Evolutionary conservation across 2,797 vertebrate species (phyloP).

Genomic region (Gallinago stenura): DNA sequence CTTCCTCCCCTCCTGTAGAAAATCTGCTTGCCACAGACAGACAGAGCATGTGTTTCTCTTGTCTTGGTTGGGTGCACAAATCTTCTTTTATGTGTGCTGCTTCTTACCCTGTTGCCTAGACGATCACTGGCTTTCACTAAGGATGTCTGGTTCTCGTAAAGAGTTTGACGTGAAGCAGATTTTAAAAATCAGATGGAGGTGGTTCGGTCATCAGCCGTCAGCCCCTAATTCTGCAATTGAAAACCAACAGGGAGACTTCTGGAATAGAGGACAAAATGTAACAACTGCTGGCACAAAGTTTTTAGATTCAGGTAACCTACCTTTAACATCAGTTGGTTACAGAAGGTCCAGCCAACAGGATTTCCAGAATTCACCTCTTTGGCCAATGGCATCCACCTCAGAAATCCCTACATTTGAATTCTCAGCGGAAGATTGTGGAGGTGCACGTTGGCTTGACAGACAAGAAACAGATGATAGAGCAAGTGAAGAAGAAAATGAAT

Average conservation of each 20-base stretch:
- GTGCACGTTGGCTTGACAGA: constrained; percentile 79
- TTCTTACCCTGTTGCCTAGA: constrained; percentile 89
- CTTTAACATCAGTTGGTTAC: constrained; percentile 82
- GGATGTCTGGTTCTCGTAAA: constrained; percentile 97
- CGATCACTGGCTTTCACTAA: constrained; percentile 84
- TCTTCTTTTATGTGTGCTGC: constrained; percentile 80
- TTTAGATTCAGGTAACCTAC: constrained; percentile 83
- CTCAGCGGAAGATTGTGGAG: constrained; percentile 83
- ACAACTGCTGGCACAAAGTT: constrained; percentile 86
- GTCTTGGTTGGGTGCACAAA: constrained; percentile 82
- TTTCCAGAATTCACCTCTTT: constrained; percentile 87
- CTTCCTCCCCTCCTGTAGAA: constrained; percentile 64
- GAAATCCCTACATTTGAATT: constrained; percentile 83
- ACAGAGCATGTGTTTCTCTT: constrained; percentile 81
- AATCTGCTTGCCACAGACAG: constrained; percentile 73
- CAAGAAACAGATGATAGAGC: constrained; percentile 81
- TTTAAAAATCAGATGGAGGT: constrained; percentile 97
- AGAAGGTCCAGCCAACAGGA: constrained; percentile 90
- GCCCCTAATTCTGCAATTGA: constrained; percentile 79
- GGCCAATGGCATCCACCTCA: constrained; percentile 88
- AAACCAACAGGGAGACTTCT: constrained; percentile 88
- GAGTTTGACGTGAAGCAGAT: constrained; percentile 99
- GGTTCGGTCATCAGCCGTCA: constrained; percentile 93
- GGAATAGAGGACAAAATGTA: constrained; percentile 79
- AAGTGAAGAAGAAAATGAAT: constrained; percentile 87